Evolutionary conservation across 37 sponge, comb jelly and placozoan species (phyloP).

Genomic region (Halichondria panicea): DNA sequence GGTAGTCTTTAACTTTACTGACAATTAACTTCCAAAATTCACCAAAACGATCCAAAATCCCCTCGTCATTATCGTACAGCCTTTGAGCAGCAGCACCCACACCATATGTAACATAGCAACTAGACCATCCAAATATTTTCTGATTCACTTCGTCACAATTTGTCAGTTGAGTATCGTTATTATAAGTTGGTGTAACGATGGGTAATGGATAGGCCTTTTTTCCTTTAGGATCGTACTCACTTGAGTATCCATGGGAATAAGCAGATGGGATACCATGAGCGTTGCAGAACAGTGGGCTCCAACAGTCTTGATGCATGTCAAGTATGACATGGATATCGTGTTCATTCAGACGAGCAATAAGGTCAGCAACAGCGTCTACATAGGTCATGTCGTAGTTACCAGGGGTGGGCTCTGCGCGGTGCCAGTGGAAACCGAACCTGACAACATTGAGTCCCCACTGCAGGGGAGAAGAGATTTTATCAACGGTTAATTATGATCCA

Average conservation of each 20-base stretch:
- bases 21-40: conserved; percentile 63
- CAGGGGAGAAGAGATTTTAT: not conserved
- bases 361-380: conserved; percentile 20
- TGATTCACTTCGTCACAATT: conserved; percentile 37
- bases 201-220: conserved; percentile 37
- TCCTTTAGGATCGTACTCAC: conserved; percentile 27
- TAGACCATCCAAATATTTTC: conserved; percentile 43
- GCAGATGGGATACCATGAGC: conserved; percentile 34
- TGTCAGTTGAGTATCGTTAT: conserved; percentile 27
- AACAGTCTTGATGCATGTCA: conserved; percentile 59
- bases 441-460: conserved; percentile 55
- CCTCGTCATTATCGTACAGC: conserved; percentile 60
- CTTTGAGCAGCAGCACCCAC: conserved; percentile 56
- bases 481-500: not conserved
- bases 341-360: conserved; percentile 20
- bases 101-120: conserved; percentile 44
- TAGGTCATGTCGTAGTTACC: conserved; percentile 39
- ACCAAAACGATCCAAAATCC: conserved; percentile 58
- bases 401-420: conserved; percentile 27
- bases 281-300: conserved; percentile 32
- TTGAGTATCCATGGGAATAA: conserved; percentile 17
- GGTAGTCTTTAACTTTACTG: conserved; percentile 18
- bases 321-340: conserved; percentile 28
- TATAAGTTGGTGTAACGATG: conserved; percentile 26
- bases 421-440: conserved; percentile 46